Percentiles rank a stretch among this genome's conserved stretches.
Evolutionary conservation across 23 tunicate species (phyloP).

Genomic region (Trididemnum clinides): DNA sequence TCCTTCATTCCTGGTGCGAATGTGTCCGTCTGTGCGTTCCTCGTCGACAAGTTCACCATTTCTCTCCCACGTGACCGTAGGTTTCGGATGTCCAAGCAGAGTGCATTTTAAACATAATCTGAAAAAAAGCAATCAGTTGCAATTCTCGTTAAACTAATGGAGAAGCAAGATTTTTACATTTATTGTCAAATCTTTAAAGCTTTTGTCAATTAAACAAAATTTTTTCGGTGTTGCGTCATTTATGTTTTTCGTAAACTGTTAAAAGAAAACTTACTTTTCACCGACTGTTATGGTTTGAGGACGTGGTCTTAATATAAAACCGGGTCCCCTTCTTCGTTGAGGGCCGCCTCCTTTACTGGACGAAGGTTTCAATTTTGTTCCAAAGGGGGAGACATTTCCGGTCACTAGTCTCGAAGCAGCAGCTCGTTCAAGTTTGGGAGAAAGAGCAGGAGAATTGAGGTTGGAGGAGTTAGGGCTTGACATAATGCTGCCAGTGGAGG

Average conservation of each 20-base stretch:
- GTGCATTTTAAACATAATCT: slow-evolving; percentile 86
- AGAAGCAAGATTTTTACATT: too few species aligned
- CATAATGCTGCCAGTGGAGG: neutral
- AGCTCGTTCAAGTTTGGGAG: slow-evolving; percentile 70
- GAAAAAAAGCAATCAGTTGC: neutral
- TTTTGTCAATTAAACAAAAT: too few species aligned
- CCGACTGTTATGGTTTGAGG: slow-evolving; percentile 74
- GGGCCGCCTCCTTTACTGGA: slow-evolving; percentile 58
- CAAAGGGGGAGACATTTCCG: slow-evolving; percentile 10
- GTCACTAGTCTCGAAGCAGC: slow-evolving; percentile 56
- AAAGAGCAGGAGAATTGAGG: slow-evolving; percentile 76
- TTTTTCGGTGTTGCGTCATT: too few species aligned
- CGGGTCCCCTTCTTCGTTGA: slow-evolving; percentile 85
- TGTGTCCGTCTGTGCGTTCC: slow-evolving; percentile 62
- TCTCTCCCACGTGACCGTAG: slow-evolving; percentile 91
- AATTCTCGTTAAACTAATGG: too few species aligned
- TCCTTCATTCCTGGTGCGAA: slow-evolving; percentile 68
- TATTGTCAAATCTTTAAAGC: too few species aligned
- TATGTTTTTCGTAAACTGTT: too few species aligned
- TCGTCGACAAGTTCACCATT: slow-evolving; percentile 91
- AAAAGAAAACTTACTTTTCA: slow-evolving; percentile 67
- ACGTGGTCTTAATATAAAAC: slow-evolving; percentile 86
- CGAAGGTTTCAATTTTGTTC: neutral
- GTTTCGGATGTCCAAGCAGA: slow-evolving; percentile 94
- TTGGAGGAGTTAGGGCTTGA: slow-evolving; percentile 67